Evolutionary conservation across 2,797 vertebrate species (phyloP), one percentile per base, ranked within the genome.

Genomic region (Mus caroli): DNA sequence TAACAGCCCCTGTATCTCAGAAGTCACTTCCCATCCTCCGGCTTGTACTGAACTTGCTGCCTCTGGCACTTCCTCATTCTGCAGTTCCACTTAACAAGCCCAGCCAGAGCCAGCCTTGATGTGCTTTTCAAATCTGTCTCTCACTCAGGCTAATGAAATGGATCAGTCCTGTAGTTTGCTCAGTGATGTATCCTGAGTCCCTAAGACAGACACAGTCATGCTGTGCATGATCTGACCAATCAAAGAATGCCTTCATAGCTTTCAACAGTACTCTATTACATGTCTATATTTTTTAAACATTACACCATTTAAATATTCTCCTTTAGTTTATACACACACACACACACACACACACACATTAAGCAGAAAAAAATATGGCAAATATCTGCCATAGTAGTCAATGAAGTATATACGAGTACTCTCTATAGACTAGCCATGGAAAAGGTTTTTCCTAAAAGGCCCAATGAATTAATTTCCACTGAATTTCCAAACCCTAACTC

Each of bases 251-350:
- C 52, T 93, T 92, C 62, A 31, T 77, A 43, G 79, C 76, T 95
- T 37, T 80, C 19, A 87, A 62, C 75, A 77, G 76, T 90, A 43
- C 80, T 88, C 43, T 91, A 34, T 46, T 37, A 64, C 7, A 43
- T 62, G 52, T 67, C 76, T 67, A 56, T 90, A 71, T 58, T 85
- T 92, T 64, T 79, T 87, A 62, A 93, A 87, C 14, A 87, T 56
- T 87, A 93, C 20, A 78, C 31, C 85, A 90, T 92, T 84, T 37
- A 92, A 75, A 82, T 78, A 43, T 88, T 91, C 76, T 28, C 50
- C 58, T 94, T 78, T 50, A 88, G 76, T 46, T 82, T 24, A 37
- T 4, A 31, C 1, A 20, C 4, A 54, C 69, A 78, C n/a, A 7
- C 75, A 75, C 1, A 43, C 54, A 56, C 54, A 54, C 54, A 58